These are phyloP conservation scores for Papilio helenus DNA, from an alignment of 1,140 invertebrate species.

Conservation along the genomic window DNA sequence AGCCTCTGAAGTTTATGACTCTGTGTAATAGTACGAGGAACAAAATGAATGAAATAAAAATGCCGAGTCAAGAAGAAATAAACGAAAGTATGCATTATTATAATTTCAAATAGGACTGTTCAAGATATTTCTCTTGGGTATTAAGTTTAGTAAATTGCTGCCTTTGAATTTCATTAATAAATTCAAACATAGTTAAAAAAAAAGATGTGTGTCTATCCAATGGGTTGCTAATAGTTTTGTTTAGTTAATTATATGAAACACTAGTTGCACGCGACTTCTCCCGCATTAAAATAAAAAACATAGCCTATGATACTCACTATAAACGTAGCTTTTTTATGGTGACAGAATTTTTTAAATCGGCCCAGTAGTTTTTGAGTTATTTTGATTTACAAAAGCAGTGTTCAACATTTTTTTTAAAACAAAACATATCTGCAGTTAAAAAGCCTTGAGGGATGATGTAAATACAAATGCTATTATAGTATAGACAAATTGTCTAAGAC, in stretches of 20 bases:
- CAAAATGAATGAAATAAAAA: conserved; percentile 73
- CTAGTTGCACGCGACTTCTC: no score
- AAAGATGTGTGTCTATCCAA: background rate
- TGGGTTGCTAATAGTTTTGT: background rate
- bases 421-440: no score
- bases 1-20: conserved; percentile 47
- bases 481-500: no score
- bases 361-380: no score
- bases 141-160: conserved; percentile 9
- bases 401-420: no score
- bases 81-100: conserved; percentile 80
- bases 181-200: background rate
- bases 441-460: no score
- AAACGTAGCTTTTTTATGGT: no score
- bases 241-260: background rate
- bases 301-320: no score
- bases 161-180: background rate
- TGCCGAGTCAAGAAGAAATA: conserved; percentile 69
- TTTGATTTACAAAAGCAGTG: no score
- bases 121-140: conserved; percentile 49
- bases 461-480: no score
- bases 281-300: no score
- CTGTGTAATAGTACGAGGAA: conserved; percentile 54
- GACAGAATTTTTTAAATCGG: no score
- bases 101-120: conserved; percentile 62